These are phyloP conservation scores for Semnornis frantzii DNA, from an alignment of 2,113 vertebrate species.

Conservation along the genomic window DNA sequence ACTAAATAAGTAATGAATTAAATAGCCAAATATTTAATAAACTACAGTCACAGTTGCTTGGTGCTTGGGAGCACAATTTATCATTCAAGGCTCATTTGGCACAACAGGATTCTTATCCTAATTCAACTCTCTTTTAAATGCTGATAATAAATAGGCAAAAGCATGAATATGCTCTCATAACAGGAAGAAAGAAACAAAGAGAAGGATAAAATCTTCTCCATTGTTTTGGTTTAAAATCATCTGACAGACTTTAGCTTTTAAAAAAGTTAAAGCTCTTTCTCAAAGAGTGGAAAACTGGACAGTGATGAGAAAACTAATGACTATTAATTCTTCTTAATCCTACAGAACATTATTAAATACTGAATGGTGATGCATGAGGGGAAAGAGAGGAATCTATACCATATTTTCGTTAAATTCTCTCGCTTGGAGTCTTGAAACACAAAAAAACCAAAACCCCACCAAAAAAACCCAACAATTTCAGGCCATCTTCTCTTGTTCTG, in stretches of 20 bases:
- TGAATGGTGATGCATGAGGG: neutral
- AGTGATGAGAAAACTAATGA: neutral
- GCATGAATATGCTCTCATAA: neutral
- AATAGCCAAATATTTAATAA: neutral
- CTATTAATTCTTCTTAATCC: neutral
- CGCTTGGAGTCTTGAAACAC: neutral
- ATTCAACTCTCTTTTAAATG: neutral
- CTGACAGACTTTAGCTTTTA: neutral
- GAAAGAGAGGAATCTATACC: neutral
- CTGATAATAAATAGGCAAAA: neutral
- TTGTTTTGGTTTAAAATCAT: neutral
- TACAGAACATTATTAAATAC: neutral
- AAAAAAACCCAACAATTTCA: too few species aligned
- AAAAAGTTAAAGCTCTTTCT: constrained; percentile 24
- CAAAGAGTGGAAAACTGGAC: neutral
- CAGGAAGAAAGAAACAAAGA: neutral
- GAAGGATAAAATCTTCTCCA: neutral
- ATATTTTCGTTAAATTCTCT: neutral
- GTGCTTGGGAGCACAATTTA: neutral
- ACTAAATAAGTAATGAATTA: too few species aligned
- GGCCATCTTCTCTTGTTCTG: too few species aligned
- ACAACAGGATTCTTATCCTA: neutral
- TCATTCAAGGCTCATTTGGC: neutral
- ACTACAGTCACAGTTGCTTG: neutral
- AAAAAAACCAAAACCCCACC: neutral